A percentile compares a stretch with the other conserved stretches of the same genome.
Conservation (phyloP, 2,113 vertebrate genomes). For the Terrapene triunguis region DNA sequence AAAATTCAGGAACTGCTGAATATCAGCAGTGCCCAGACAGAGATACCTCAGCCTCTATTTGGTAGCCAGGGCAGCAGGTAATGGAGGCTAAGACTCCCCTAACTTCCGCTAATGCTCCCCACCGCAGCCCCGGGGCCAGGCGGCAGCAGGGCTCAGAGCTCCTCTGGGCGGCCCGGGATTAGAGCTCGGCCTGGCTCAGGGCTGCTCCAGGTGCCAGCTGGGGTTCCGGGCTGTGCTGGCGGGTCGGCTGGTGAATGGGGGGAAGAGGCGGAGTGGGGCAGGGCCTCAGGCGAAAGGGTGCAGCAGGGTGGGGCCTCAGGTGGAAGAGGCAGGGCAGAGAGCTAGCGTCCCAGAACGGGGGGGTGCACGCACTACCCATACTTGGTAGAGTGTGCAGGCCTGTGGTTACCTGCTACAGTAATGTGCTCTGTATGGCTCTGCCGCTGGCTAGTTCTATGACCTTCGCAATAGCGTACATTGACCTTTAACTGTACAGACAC, state of each 20-base stretch:
- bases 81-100: no score
- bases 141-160: no score
- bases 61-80: background rate
- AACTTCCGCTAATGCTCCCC: no score
- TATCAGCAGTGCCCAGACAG: background rate
- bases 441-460: background rate
- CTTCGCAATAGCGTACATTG: background rate
- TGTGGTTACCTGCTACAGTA: background rate
- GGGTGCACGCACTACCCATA: no score
- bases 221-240: background rate
- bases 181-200: background rate
- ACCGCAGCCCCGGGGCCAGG: no score
- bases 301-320: background rate
- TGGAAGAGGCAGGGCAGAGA: background rate
- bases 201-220: background rate
- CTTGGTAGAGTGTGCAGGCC: background rate
- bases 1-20: background rate
- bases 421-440: background rate
- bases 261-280: background rate
- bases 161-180: no score
- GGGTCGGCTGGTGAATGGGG: background rate
- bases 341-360: background rate
- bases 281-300: background rate
- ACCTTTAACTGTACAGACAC: rapidly evolving
- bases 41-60: background rate